phyloP scores from a whole-genome alignment of 2,797 vertebrate species.

The Prionace glauca region DNA sequence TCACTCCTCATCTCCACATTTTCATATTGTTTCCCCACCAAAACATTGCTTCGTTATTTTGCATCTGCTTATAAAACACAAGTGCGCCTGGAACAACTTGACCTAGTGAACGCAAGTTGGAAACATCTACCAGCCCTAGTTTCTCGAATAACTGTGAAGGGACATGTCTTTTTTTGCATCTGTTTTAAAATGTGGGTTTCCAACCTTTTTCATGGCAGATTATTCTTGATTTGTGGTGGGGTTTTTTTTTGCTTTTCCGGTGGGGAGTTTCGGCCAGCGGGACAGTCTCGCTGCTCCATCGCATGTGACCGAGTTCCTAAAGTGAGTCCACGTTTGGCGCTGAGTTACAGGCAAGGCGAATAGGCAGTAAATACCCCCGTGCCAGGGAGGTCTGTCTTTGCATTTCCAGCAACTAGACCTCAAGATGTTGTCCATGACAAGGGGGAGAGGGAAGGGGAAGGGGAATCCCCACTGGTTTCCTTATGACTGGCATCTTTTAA shows the following conservation, averaged over 20 bases:
- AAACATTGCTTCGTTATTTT: neutral
- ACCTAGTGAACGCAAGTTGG: neutral
- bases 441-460: neutral
- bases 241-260: no score
- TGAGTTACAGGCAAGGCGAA: neutral
- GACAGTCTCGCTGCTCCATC: neutral
- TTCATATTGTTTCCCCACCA: neutral
- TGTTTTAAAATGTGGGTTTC: no score
- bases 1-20: neutral
- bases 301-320: neutral
- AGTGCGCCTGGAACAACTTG: neutral
- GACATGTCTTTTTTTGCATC: no score
- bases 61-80: neutral
- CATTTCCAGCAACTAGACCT: neutral
- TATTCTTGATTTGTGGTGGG: no score
- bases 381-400: neutral
- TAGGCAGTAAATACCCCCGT: neutral
- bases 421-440: neutral
- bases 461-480: neutral
- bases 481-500: neutral
- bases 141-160: neutral
- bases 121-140: neutral
- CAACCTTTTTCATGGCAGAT: no score
- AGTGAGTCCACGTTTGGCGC: no score
- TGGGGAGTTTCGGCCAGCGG: neutral